These are phyloP conservation scores for Xiphorhynchus elegans DNA, from an alignment of 2,113 vertebrate species.

Conservation along the genomic window DNA sequence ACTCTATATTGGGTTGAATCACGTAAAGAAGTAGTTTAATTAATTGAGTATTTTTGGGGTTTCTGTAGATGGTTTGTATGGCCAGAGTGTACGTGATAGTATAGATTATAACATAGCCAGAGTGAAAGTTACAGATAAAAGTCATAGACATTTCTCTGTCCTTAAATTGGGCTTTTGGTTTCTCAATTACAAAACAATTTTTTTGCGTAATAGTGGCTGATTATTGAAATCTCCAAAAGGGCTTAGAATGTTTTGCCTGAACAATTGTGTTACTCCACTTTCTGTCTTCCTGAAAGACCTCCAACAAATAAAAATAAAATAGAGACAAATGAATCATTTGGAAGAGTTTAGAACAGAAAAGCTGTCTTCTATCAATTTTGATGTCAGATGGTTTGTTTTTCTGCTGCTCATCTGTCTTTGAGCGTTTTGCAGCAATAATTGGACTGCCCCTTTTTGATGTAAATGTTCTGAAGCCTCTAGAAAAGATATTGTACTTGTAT, in stretches of 20 bases:
- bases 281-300: background rate
- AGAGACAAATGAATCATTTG: background rate
- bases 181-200: background rate
- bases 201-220: background rate
- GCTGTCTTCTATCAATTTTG: background rate
- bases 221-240: background rate
- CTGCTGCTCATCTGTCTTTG: background rate
- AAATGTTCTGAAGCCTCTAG: background rate
- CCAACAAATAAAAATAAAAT: background rate
- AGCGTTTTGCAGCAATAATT: background rate
- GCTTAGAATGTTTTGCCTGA: background rate
- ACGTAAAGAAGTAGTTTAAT: background rate
- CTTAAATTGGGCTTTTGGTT: slow-evolving; percentile 11
- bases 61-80: background rate
- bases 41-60: background rate
- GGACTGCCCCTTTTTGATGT: background rate
- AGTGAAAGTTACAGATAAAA: background rate
- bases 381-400: background rate
- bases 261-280: background rate
- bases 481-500: background rate
- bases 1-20: background rate
- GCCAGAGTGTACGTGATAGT: background rate
- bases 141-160: background rate
- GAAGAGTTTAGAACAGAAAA: background rate
- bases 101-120: background rate